A percentile compares a stretch with the other conserved stretches of the same genome.
These are phyloP conservation scores for Hydropotes inermis DNA, from an alignment of 2,113 vertebrate species.

Conservation along the genomic window DNA sequence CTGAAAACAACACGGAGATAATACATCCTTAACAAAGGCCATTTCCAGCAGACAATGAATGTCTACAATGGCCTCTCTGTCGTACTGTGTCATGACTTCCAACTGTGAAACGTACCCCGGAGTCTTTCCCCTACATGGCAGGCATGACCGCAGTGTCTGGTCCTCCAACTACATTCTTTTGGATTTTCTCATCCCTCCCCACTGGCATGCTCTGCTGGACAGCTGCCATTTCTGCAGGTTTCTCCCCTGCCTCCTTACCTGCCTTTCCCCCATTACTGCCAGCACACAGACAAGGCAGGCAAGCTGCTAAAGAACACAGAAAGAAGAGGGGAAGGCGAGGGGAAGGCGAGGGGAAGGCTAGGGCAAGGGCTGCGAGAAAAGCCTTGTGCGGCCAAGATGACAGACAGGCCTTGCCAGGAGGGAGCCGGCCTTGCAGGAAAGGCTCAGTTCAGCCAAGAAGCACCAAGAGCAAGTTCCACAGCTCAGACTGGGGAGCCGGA, in stretches of 20 bases:
- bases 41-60: neutral
- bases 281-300: neutral
- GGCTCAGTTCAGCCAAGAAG: neutral
- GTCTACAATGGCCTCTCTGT: neutral
- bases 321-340: neutral
- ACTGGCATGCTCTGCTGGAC: neutral
- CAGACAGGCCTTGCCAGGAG: neutral
- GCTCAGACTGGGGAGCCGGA: neutral
- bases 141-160: neutral
- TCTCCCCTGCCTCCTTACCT: too few species aligned
- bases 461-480: accelerated
- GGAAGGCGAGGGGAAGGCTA: neutral
- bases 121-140: neutral
- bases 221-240: neutral
- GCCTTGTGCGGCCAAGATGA: neutral
- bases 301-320: neutral
- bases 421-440: neutral
- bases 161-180: neutral
- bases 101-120: neutral
- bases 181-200: neutral
- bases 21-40: neutral
- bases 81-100: neutral
- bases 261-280: neutral
- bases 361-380: neutral
- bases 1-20: neutral